phyloP scores from a whole-genome alignment of 2,113 vertebrate species.

The Nicator chloris region DNA sequence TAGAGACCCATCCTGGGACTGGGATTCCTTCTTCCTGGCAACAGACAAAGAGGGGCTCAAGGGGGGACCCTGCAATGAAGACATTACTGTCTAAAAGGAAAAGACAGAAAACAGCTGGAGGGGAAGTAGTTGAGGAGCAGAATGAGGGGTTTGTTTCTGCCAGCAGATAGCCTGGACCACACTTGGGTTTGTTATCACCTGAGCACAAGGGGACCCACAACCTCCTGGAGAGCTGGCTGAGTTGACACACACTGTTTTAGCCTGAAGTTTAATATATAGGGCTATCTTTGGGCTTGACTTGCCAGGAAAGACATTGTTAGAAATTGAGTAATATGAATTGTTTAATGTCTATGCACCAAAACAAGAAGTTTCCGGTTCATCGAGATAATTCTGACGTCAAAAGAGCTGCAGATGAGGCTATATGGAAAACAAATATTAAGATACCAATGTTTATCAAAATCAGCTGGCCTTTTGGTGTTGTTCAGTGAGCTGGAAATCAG shows the following conservation, averaged over 20 bases:
- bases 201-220: neutral
- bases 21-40: neutral
- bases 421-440: neutral
- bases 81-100: neutral
- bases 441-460: neutral
- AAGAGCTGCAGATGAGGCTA: neutral
- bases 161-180: neutral
- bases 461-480: neutral
- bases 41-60: neutral
- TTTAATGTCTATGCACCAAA: neutral
- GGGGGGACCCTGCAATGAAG: neutral
- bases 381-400: neutral
- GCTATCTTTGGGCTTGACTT: neutral
- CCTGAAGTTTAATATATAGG: neutral
- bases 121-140: neutral
- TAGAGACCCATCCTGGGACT: slow-evolving; percentile 34
- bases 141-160: neutral
- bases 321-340: neutral
- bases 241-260: neutral
- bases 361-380: neutral
- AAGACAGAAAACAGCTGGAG: neutral
- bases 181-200: neutral
- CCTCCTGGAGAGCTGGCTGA: neutral
- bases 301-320: neutral
- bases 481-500: neutral